Evolutionary conservation across 2,888 invertebrate species (phyloP).

Genomic region (Isoperla grammatica): DNA sequence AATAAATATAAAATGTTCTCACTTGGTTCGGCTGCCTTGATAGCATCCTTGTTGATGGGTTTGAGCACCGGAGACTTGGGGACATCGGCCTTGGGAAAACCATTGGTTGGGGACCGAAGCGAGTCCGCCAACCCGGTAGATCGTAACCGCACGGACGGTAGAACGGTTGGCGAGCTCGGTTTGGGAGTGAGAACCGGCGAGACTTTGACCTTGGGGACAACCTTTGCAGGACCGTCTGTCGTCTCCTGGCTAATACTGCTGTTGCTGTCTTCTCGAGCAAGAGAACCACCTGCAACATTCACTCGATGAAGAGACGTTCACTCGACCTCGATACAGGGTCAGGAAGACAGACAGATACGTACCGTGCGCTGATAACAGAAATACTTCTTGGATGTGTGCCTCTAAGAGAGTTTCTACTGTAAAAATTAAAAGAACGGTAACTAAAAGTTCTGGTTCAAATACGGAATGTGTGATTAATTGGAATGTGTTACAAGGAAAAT

Average conservation of each 20-base stretch:
- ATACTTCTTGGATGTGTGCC: too few species aligned
- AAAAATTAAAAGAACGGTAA: too few species aligned
- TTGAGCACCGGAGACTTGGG: conserved; percentile 43
- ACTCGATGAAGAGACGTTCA: neutral
- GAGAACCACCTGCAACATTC: conserved; percentile 9
- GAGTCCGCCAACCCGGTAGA: conserved; percentile 42
- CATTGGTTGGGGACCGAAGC: conserved; percentile 44
- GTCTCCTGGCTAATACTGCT: conserved; percentile 20
- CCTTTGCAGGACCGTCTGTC: neutral
- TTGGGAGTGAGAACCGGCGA: conserved; percentile 25
- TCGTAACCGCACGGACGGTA: conserved; percentile 40
- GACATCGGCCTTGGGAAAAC: conserved; percentile 38
- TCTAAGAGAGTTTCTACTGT: too few species aligned
- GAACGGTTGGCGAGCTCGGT: conserved; percentile 32
- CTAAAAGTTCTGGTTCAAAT: too few species aligned
- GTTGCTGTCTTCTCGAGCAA: conserved; percentile 18
- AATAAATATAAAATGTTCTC: too few species aligned
- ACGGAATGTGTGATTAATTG: too few species aligned
- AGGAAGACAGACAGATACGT: too few species aligned
- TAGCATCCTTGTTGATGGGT: conserved; percentile 32
- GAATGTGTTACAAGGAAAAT: too few species aligned
- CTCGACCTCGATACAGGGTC: too few species aligned
- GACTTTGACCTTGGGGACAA: conserved; percentile 2
- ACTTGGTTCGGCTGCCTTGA: conserved; percentile 35
- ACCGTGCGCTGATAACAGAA: too few species aligned